phyloP scores from a whole-genome alignment of 2,113 vertebrate species.

The Arizona elegans region DNA sequence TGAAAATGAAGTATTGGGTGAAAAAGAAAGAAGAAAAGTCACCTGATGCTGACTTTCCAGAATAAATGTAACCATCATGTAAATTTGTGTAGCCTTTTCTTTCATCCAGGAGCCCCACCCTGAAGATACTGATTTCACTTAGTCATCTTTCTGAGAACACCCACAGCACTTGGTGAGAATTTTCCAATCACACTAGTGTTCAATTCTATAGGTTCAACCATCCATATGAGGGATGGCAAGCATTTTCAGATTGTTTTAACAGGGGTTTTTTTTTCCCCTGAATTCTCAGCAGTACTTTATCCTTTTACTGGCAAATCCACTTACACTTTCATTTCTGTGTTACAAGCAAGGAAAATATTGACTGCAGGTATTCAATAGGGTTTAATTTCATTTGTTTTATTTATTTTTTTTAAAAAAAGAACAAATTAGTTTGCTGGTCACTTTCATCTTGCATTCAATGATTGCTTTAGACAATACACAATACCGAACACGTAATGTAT shows the following conservation, averaged over 20 bases:
- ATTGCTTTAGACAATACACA: neutral
- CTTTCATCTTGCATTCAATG: constrained; percentile 27
- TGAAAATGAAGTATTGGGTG: neutral
- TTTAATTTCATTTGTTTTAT: neutral
- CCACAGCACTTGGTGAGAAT: neutral
- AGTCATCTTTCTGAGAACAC: neutral
- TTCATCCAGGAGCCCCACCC: neutral
- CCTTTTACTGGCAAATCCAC: constrained; percentile 32
- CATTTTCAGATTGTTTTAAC: neutral
- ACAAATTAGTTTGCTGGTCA: neutral
- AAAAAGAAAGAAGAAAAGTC: neutral
- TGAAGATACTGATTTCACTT: neutral
- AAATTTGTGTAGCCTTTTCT: neutral
- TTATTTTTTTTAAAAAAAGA: neutral
- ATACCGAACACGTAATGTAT: neutral
- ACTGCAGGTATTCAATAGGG: constrained; percentile 14
- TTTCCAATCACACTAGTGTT: neutral
- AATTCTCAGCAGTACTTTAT: neutral
- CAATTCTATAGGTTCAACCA: neutral
- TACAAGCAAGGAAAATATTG: constrained; percentile 10
- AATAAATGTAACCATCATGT: neutral
- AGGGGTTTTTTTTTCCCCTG: neutral
- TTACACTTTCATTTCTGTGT: constrained; percentile 19
- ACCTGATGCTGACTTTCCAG: neutral
- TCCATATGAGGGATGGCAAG: neutral